These are phyloP conservation scores for Drosophila pseudotalamancana DNA, from an alignment of 2,888 invertebrate species.

Conservation along the genomic window DNA sequence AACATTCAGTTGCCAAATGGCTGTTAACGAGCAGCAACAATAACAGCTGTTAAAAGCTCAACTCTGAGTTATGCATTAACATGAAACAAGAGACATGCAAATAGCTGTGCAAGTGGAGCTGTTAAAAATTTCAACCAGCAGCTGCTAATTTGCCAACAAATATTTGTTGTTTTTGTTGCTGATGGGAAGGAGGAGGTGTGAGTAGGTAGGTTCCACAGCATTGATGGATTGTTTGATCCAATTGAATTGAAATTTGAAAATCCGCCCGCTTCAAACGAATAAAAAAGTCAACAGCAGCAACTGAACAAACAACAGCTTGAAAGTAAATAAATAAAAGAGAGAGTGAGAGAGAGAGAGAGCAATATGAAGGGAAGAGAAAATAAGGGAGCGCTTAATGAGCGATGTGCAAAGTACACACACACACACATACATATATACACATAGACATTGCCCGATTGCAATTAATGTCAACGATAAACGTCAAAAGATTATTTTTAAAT, in stretches of 20 bases:
- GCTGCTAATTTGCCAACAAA: conserved; percentile 38
- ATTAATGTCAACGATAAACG: conserved; percentile 59
- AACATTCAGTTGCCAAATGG: conserved; percentile 51
- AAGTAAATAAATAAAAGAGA: conserved; percentile 39
- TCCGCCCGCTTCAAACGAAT: conserved; percentile 18
- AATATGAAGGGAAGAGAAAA: not conserved
- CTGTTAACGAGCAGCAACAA: conserved; percentile 31
- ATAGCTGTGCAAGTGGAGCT: conserved; percentile 23
- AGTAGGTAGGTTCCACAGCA: conserved; percentile 9
- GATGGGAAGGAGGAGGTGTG: not conserved
- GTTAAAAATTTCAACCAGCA: conserved; percentile 15
- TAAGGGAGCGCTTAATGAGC: conserved; percentile 1
- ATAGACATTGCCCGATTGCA: conserved; percentile 25
- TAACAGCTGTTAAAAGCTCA: conserved; percentile 16
- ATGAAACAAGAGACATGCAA: conserved; percentile 12
- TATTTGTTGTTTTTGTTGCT: conserved; percentile 9
- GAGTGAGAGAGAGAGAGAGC: conserved; percentile 7
- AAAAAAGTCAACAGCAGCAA: conserved; percentile 23
- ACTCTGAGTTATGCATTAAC: conserved; percentile 18
- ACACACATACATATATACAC: conserved; percentile 13
- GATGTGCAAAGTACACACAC: conserved; percentile 4
- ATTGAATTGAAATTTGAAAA: conserved; percentile 33
- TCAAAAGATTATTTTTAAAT: conserved; percentile 26
- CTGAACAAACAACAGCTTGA: conserved; percentile 31
- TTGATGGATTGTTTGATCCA: conserved; percentile 9